phyloP scores from a whole-genome alignment of 2,888 invertebrate genomes.

The Eugnorisma glareosa region DNA sequence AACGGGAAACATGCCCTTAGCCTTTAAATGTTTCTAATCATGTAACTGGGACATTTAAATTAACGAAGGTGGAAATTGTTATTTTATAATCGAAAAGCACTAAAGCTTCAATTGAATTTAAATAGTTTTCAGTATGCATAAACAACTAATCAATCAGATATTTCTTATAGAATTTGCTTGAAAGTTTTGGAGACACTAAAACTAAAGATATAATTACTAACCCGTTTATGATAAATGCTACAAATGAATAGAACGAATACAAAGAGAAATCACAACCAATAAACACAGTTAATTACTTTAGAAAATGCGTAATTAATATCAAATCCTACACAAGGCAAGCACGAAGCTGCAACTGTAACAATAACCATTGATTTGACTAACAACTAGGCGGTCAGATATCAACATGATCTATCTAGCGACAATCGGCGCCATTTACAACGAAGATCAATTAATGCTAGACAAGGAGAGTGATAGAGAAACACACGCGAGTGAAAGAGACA shows the following conservation, averaged over 20 bases:
- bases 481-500: slow-evolving; percentile 73
- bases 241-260: slow-evolving; percentile 10
- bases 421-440: slow-evolving; percentile 87
- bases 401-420: slow-evolving; percentile 86
- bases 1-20: slow-evolving; percentile 25
- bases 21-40: slow-evolving; percentile 23
- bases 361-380: slow-evolving; percentile 83
- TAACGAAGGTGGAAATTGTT: not conserved
- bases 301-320: slow-evolving; percentile 33
- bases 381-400: slow-evolving; percentile 80
- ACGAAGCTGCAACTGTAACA: slow-evolving; percentile 59
- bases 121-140: not conserved
- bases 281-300: slow-evolving; percentile 20
- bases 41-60: slow-evolving; percentile 7
- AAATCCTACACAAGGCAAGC: slow-evolving; percentile 39
- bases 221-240: not conserved
- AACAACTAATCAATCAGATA: not conserved
- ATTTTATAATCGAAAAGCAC: slow-evolving; percentile 2
- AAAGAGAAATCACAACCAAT: slow-evolving; percentile 13
- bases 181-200: not conserved
- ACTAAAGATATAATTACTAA: not conserved
- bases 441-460: slow-evolving; percentile 87
- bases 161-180: not conserved
- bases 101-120: not conserved
- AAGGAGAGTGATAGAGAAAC: slow-evolving; percentile 70